These are phyloP conservation scores for Paraescarpia echinospica DNA, from an alignment of 1,140 invertebrate species.

Conservation along the genomic window DNA sequence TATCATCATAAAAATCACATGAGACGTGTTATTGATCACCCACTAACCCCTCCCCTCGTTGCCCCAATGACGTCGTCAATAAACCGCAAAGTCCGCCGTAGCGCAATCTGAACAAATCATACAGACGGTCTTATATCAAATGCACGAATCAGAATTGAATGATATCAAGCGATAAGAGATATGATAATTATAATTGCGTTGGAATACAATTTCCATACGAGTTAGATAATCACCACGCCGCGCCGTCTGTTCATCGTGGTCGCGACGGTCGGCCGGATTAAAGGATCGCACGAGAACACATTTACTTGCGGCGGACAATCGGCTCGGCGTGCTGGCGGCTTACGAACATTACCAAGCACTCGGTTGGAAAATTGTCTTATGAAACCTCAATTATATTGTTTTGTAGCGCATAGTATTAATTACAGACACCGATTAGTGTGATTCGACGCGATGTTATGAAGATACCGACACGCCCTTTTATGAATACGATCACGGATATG, in stretches of 20 bases:
- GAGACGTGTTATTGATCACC: background rate
- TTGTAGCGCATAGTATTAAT: background rate
- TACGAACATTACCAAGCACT: background rate
- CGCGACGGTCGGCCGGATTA: background rate
- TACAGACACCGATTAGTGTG: background rate
- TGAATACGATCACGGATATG: background rate
- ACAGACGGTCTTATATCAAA: background rate
- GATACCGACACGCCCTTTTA: background rate
- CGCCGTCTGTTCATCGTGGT: background rate
- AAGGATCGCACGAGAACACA: background rate
- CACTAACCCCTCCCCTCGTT: background rate
- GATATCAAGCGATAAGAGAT: slow-evolving; percentile 5
- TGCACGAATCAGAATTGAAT: slow-evolving; percentile 1
- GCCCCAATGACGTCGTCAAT: background rate
- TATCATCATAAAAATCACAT: background rate
- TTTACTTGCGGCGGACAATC: background rate
- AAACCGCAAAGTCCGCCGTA: background rate
- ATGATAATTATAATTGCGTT: slow-evolving; percentile 6
- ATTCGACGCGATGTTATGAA: background rate
- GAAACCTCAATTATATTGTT: background rate
- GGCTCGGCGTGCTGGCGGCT: background rate
- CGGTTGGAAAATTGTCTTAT: background rate
- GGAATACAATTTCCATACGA: background rate
- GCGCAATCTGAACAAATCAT: background rate
- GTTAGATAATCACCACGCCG: background rate